Conservation (phyloP, 2,888 invertebrate species). For the Diadromus collaris region DNA sequence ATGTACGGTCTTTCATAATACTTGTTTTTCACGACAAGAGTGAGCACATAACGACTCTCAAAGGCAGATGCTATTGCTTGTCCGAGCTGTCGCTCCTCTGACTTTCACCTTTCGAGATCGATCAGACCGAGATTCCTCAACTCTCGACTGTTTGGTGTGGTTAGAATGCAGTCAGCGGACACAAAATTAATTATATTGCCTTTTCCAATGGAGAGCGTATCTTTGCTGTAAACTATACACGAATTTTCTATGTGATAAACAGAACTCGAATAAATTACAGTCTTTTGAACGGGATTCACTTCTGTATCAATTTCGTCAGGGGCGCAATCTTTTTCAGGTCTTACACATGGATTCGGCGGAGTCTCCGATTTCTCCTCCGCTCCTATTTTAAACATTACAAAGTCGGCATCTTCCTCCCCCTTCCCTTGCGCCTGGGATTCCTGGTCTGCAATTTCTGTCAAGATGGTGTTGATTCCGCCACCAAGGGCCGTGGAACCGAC, state of each 20-base stretch:
- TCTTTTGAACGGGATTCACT: neutral
- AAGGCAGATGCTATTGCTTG: neutral
- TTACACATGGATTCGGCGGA: constrained; percentile 5
- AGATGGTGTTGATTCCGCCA: neutral
- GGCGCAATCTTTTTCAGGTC: constrained; percentile 17
- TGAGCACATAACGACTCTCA: neutral
- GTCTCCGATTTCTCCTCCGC: neutral
- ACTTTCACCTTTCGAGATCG: neutral
- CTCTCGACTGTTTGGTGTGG: neutral
- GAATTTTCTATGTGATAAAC: constrained; percentile 9
- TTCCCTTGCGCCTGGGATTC: constrained; percentile 5
- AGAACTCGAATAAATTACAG: neutral
- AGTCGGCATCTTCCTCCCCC: neutral
- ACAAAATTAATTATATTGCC: constrained; percentile 39
- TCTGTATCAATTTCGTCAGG: neutral
- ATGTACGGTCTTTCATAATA: neutral
- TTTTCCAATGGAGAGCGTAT: constrained; percentile 34
- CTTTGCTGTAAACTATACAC: constrained; percentile 31
- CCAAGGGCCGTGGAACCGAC: neutral
- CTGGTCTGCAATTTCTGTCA: neutral
- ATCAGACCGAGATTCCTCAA: neutral
- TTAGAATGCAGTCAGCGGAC: constrained; percentile 21
- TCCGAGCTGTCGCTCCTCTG: constrained; percentile 10
- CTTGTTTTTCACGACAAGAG: neutral
- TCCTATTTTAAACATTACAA: neutral